Conservation (phyloP, 53 echinoderm and acorn worm species). For the Mesocentrotus franciscanus region DNA sequence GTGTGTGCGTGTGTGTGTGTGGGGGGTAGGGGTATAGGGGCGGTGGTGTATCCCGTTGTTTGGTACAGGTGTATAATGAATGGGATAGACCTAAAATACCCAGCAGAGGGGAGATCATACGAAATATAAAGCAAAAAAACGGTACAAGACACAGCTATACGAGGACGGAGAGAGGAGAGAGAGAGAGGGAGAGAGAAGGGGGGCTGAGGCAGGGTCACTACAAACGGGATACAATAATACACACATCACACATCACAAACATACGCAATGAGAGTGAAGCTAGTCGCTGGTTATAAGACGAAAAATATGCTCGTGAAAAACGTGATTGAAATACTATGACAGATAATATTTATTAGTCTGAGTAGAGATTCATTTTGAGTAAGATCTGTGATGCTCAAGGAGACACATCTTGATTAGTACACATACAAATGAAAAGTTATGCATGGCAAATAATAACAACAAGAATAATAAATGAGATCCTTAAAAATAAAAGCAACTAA, state of each 20-base stretch:
- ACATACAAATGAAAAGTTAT: slow-evolving; percentile 3
- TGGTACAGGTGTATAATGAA: too few relatives aligned
- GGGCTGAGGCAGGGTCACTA: neutral
- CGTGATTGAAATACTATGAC: slow-evolving; percentile 25
- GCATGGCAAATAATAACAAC: neutral
- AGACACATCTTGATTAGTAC: slow-evolving; percentile 46
- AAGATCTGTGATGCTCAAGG: neutral
- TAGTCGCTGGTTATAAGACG: neutral
- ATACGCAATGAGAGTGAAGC: neutral
- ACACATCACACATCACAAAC: neutral
- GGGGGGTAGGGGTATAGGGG: neutral
- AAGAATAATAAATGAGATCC: slow-evolving; percentile 22
- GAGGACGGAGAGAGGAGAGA: neutral
- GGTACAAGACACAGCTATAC: neutral
- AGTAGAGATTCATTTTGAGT: slow-evolving; percentile 32
- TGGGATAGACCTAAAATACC: too few relatives aligned
- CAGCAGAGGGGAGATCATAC: too few relatives aligned
- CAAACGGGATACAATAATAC: too few relatives aligned
- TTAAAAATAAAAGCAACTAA: neutral
- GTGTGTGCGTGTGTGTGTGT: neutral
- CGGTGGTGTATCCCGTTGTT: neutral
- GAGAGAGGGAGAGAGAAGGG: neutral
- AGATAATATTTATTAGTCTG: slow-evolving; percentile 55
- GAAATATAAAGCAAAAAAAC: too few relatives aligned
- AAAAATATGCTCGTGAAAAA: neutral